Base-by-base conservation (phyloP, 35 echinoderm and acorn worm species). In the Stichopus chloronotus region DNA sequence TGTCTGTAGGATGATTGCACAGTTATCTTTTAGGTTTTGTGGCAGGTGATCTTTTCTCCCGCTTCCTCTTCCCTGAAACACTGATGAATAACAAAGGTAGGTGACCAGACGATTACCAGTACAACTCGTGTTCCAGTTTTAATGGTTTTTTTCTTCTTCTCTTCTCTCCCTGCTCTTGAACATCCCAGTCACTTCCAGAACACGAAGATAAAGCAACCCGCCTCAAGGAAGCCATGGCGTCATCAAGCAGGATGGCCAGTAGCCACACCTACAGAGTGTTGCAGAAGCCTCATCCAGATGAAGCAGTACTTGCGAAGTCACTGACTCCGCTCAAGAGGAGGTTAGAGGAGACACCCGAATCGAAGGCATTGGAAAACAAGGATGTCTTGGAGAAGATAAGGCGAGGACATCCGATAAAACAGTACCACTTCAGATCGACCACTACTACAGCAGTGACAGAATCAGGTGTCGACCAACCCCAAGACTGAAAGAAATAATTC, bases 271-370 rank as follows among this genome's bases (percentile, higher is more conserved):
- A 85, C 82, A 85, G 55, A 58, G 82, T 85, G 16, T 58, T 85
- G 55, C 82, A 85, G 3, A 85, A 85, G n/a, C 82, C 82, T 58
- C 56, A 58, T 12, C 55, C 55, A 58, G 82, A 85, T 20, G 82
- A 85, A 85, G 23, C 82, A 57, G 54, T 85, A 22, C 82, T 85
- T 21, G 82, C 82, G 17, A 55, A 53, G 8, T 85, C 82, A 58
- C 55, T 85, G 57, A 85, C 82, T 58, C 82, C 53, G 23, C 82
- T 85, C 55, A 85, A 85, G 82, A 85, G 52, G 9, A 59, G 53
- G 58, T 23, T 85, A 58, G 16, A 85, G 17, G 55, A 57, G 55
- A 85, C 82, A 9, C 82, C 82, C 8, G 82, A 85, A 58, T 58
- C 82, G 6, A 85, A 14, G 2, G 19, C 57, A 0, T 20, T 23